phyloP scores from a whole-genome alignment of 2,113 vertebrate genomes.

The Coryphaenoides rupestris region DNA sequence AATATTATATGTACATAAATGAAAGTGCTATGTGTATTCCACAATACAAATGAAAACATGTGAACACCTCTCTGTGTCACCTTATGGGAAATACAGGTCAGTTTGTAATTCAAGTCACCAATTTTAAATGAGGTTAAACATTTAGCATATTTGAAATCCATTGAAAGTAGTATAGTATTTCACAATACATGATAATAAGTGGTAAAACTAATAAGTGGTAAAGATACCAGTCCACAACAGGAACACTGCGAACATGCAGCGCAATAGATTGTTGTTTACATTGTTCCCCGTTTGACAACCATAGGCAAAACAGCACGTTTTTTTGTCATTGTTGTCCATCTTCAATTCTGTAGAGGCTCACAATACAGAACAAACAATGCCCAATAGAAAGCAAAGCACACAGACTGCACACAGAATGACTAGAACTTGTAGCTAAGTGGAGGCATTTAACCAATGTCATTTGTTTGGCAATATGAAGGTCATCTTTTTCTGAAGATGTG shows the following conservation, averaged over 20 bases:
- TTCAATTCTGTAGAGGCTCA: slow-evolving; percentile 3
- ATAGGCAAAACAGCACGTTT: slow-evolving; percentile 24
- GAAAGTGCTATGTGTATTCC: slow-evolving; percentile 61
- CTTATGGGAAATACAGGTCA: slow-evolving; percentile 1
- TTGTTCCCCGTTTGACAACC: slow-evolving; percentile 16
- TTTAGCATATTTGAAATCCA: not conserved
- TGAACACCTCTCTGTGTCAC: not conserved
- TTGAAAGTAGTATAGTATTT: not conserved
- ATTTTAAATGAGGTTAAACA: not conserved
- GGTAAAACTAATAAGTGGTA: not conserved
- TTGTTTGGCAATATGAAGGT: not conserved
- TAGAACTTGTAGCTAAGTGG: not conserved
- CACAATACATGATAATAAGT: not conserved
- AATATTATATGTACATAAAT: slow-evolving; percentile 33
- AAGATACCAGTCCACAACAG: not conserved
- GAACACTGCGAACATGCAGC: not conserved
- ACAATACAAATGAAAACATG: slow-evolving; percentile 25
- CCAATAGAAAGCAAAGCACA: slow-evolving; percentile 26
- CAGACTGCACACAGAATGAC: slow-evolving; percentile 14
- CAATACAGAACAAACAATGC: slow-evolving; percentile 26
- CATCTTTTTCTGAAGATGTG: slow-evolving; percentile 7
- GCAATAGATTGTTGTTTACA: slow-evolving; percentile 23
- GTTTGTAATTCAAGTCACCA: slow-evolving; percentile 8
- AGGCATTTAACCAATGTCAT: slow-evolving; percentile 3
- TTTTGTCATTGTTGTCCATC: slow-evolving; percentile 30